phyloP scores from a whole-genome alignment of 2,797 vertebrate species.

The Lepus townsendii region DNA sequence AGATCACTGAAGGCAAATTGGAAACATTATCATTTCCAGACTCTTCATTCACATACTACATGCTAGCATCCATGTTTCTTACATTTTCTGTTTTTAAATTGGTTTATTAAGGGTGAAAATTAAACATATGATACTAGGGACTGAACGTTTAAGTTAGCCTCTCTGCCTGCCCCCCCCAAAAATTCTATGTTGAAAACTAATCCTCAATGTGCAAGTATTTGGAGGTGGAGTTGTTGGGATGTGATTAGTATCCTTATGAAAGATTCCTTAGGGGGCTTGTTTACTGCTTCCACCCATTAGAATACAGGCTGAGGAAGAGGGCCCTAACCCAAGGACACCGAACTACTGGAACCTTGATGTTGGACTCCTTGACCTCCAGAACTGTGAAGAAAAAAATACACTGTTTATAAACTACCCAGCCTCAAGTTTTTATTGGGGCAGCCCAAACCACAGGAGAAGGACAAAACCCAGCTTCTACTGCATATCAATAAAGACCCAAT shows the following conservation, averaged over 20 bases:
- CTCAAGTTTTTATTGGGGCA: not conserved
- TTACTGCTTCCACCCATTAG: not conserved
- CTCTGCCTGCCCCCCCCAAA: too few species aligned
- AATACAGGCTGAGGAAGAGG: not conserved
- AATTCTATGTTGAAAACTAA: not conserved
- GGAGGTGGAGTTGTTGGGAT: not conserved
- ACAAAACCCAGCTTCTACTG: not conserved
- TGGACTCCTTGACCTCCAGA: not conserved
- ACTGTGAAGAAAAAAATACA: not conserved
- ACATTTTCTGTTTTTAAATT: not conserved
- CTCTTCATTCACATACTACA: not conserved
- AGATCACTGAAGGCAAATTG: slow-evolving; percentile 17
- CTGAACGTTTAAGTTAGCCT: not conserved
- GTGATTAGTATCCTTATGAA: not conserved
- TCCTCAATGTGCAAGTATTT: not conserved
- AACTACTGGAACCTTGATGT: not conserved
- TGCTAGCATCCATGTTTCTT: not conserved
- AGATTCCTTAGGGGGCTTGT: not conserved
- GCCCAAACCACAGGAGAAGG: not conserved
- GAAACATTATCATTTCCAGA: slow-evolving; percentile 39
- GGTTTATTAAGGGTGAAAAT: not conserved
- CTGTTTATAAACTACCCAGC: not conserved
- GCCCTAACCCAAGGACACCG: not conserved
- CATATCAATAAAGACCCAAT: not conserved
- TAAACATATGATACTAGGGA: not conserved